Conservation (phyloP, 2,888 invertebrate genomes). For the Molanna angustata region DNA sequence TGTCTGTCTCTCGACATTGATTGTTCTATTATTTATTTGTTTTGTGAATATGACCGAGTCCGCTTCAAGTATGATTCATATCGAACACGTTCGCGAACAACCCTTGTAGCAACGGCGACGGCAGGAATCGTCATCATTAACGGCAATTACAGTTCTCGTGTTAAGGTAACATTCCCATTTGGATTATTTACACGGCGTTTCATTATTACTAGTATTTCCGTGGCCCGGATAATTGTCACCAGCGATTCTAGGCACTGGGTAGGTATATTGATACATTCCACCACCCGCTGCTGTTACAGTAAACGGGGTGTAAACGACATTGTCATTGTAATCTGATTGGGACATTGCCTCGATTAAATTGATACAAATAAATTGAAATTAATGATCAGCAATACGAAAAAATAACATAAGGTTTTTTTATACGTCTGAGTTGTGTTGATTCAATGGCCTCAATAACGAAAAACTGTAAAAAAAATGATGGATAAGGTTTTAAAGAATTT, state of each 20-base stretch:
- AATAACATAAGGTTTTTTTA: too few relatives aligned
- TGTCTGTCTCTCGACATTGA: too few relatives aligned
- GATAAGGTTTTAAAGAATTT: too few relatives aligned
- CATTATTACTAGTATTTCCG: constrained; percentile 18
- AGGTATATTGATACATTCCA: too few relatives aligned
- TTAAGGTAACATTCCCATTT: constrained; percentile 21
- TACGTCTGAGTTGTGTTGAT: too few relatives aligned
- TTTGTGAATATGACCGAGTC: background rate
- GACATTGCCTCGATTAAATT: background rate
- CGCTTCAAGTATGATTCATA: background rate
- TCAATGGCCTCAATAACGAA: too few relatives aligned
- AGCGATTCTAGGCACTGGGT: too few relatives aligned
- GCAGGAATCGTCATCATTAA: constrained; percentile 21
- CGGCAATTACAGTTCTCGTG: constrained; percentile 22
- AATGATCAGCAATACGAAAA: too few relatives aligned
- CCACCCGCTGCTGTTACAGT: background rate
- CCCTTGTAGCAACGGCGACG: background rate
- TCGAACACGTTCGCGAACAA: background rate
- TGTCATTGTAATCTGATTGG: constrained; percentile 6
- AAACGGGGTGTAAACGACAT: constrained; percentile 4
- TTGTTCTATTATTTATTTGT: background rate
- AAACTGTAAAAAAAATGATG: too few relatives aligned
- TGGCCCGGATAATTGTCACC: constrained; percentile 13
- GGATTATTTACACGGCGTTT: constrained; percentile 24
- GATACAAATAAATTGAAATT: too few relatives aligned